These are phyloP conservation scores for Climacteris rufus DNA, from an alignment of 2,113 vertebrate genomes.

Conservation along the genomic window DNA sequence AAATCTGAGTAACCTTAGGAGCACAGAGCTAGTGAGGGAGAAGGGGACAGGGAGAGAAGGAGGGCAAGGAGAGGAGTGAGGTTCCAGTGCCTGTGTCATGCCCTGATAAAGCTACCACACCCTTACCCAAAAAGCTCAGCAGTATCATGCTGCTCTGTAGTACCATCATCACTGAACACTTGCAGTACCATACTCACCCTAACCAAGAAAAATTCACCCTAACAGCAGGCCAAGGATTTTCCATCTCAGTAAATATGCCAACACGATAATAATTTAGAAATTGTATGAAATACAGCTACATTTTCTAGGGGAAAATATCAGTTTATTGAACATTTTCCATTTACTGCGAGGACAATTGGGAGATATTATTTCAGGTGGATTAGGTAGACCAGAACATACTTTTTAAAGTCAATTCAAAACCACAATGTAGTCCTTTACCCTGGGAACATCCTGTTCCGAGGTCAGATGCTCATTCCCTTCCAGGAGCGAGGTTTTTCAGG, in stretches of 20 bases:
- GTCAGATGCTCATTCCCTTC: neutral
- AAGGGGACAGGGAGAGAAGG: neutral
- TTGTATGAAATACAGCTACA: neutral
- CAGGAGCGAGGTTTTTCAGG: neutral
- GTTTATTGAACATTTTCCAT: neutral
- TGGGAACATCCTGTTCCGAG: neutral
- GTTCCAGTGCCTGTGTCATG: neutral
- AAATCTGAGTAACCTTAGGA: neutral
- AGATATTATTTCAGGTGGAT: neutral
- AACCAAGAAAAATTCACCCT: neutral
- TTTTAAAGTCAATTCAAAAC: neutral
- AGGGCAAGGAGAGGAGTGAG: neutral
- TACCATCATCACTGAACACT: neutral
- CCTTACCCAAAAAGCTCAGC: neutral
- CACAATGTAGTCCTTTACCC: neutral
- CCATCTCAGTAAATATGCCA: neutral
- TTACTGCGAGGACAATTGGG: neutral
- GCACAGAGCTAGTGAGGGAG: neutral
- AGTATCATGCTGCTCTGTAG: rapidly evolving
- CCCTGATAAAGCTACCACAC: neutral
- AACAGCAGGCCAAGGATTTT: neutral
- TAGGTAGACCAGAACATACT: neutral
- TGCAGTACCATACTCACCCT: neutral
- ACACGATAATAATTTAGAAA: neutral
- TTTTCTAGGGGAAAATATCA: neutral